Conservation (phyloP, 2,888 invertebrate genomes). For the Rhodophaea formosa region DNA sequence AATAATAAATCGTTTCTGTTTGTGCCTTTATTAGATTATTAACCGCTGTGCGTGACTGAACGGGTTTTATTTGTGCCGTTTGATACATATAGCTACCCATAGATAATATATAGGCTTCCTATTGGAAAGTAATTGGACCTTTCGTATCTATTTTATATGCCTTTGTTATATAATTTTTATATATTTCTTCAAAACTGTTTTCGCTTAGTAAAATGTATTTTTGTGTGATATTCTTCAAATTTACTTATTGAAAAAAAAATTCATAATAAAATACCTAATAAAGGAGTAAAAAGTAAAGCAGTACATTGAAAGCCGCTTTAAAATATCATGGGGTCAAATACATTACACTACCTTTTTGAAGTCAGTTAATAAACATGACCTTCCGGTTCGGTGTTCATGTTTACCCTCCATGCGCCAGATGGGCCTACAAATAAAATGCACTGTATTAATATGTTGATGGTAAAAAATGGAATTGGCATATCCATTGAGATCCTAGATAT, state of each 20-base stretch:
- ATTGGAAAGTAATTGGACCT: neutral
- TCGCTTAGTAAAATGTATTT: too few relatives aligned
- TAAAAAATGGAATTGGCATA: slow-evolving; percentile 63
- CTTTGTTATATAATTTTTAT: too few relatives aligned
- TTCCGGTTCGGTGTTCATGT: neutral
- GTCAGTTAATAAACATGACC: neutral
- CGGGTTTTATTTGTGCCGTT: slow-evolving; percentile 19
- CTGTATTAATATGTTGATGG: slow-evolving; percentile 35
- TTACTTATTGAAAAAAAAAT: too few relatives aligned
- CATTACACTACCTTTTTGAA: too few relatives aligned
- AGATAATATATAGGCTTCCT: neutral
- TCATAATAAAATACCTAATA: too few relatives aligned
- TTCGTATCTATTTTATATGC: too few relatives aligned
- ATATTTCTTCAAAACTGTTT: too few relatives aligned
- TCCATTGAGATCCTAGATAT: slow-evolving; percentile 76
- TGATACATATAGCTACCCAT: too few relatives aligned
- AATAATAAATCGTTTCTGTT: slow-evolving; percentile 72
- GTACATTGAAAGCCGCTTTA: too few relatives aligned
- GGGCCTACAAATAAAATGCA: neutral
- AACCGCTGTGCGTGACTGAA: slow-evolving; percentile 49
- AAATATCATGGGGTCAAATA: too few relatives aligned
- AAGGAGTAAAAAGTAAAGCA: too few relatives aligned
- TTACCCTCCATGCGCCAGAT: neutral
- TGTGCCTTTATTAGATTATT: slow-evolving; percentile 60
- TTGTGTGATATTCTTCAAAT: too few relatives aligned